These are phyloP conservation scores for Callorhinus ursinus DNA, from an alignment of 2,113 vertebrate genomes.

Conservation along the genomic window DNA sequence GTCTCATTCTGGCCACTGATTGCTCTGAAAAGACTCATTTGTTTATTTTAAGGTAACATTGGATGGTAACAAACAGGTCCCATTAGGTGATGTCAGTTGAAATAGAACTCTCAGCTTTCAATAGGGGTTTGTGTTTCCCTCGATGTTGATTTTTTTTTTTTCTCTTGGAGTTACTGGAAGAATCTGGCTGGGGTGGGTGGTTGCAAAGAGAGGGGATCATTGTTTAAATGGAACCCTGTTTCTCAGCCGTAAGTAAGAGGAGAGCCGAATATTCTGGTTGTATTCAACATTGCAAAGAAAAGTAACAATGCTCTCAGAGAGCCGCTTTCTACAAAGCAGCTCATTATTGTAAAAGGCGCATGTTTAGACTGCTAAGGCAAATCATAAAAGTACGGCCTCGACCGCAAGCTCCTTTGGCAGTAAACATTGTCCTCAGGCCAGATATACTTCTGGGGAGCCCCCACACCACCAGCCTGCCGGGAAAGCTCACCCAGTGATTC, in stretches of 20 bases:
- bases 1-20: constrained; percentile 71
- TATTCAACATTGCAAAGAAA: constrained; percentile 80
- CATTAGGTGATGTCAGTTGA: constrained; percentile 65
- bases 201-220: constrained; percentile 73
- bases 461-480: constrained; percentile 66
- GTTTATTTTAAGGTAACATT: constrained; percentile 53
- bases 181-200: constrained; percentile 45
- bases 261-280: constrained; percentile 77
- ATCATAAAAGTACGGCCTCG: constrained; percentile 82
- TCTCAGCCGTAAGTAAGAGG: constrained; percentile 78
- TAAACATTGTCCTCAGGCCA: constrained; percentile 83
- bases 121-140: constrained; percentile 26
- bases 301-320: constrained; percentile 85
- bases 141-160: not conserved
- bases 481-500: constrained; percentile 77
- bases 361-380: constrained; percentile 86
- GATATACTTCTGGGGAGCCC: constrained; percentile 80
- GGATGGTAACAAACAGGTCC: constrained; percentile 71
- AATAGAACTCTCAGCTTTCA: constrained; percentile 9
- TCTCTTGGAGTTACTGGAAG: constrained; percentile 49
- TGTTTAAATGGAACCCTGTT: constrained; percentile 74
- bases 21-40: constrained; percentile 77
- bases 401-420: constrained; percentile 79
- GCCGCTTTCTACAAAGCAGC: constrained; percentile 83
- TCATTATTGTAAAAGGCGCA: constrained; percentile 86